Evolutionary conservation across 2,113 vertebrate species (phyloP), one percentile per base, ranked within the genome.

Genomic region (Dendropsophus ebraccatus): DNA sequence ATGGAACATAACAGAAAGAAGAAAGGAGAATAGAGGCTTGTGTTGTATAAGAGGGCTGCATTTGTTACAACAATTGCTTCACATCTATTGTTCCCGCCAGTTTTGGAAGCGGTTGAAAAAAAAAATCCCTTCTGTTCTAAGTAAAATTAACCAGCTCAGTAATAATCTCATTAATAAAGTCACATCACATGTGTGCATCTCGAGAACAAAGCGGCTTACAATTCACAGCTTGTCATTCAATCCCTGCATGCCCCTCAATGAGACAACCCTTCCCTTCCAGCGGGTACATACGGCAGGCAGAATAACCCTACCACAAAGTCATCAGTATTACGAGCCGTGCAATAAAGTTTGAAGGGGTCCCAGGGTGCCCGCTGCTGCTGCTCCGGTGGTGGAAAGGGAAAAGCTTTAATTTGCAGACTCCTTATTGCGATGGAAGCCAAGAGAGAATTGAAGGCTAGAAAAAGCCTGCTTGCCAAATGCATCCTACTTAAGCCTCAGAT

Each of bases 111-210:
- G 4, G 37, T 47, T 84, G 35, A 62, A 49, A 75, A 54, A 49
- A n/a, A 65, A 25, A 45, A 45, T 28, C 56, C 77, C 56, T 60
- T 74, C 47, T 83, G 67, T 70, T 74, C 50, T 16, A 7, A 74
- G 35, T 54, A 25, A 83, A 83, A 50, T 23, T 54, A 72, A 12
- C 81, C 67, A 65, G 72, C 73, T 85, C 67, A 32, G 62, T 73
- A 86, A 80, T 86, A 80, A 86, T 80, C 76, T 86, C 84, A 80
- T 80, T 80, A 86, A 86, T 86, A 86, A 70, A 72, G 62, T 73
- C 49, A 45, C 76, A 86, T 80, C 76, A 49, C 67, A 76, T 52
- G 76, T 58, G 62, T 21, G 45, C 30, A 58, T 70, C 62, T 72
- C 30, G 2, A 81, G 76, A 72, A 86, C 84, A 86, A 86, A 86